Percentiles rank a stretch among this genome's conserved stretches.
Conservation (phyloP, 2,113 vertebrate species). For the Prinia subflava region DNA sequence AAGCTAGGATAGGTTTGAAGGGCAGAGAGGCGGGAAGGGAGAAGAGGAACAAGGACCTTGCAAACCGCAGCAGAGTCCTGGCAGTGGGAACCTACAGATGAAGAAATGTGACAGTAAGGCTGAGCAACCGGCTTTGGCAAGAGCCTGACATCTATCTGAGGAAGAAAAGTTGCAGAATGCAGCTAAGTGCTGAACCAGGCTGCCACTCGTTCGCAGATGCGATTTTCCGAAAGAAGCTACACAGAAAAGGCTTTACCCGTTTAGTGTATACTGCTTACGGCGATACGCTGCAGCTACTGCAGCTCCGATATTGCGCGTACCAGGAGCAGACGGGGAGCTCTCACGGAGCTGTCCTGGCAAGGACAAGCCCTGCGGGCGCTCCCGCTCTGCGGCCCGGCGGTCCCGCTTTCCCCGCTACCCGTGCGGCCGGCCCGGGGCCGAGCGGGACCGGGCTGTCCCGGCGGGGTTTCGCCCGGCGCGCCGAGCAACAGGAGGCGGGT, state of each 20-base stretch:
- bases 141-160: background rate
- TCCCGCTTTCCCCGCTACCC: background rate
- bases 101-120: background rate
- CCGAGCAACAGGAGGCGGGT: background rate
- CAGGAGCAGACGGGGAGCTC: accelerated
- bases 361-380: background rate
- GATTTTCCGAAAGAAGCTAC: background rate
- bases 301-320: accelerated
- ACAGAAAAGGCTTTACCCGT: background rate
- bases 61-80: background rate
- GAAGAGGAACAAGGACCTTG: background rate
- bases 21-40: background rate
- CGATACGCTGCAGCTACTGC: background rate
- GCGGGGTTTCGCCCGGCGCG: background rate
- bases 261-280: background rate
- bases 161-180: background rate
- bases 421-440: background rate
- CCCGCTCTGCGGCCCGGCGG: background rate
- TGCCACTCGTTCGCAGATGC: background rate
- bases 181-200: background rate
- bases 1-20: background rate
- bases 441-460: background rate
- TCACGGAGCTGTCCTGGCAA: background rate
- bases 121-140: background rate
- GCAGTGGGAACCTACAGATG: background rate